A percentile compares a stretch with the other conserved stretches of the same genome.
Conservation (phyloP, 92 coral and sea anemone species). For the Muricea muricata region DNA sequence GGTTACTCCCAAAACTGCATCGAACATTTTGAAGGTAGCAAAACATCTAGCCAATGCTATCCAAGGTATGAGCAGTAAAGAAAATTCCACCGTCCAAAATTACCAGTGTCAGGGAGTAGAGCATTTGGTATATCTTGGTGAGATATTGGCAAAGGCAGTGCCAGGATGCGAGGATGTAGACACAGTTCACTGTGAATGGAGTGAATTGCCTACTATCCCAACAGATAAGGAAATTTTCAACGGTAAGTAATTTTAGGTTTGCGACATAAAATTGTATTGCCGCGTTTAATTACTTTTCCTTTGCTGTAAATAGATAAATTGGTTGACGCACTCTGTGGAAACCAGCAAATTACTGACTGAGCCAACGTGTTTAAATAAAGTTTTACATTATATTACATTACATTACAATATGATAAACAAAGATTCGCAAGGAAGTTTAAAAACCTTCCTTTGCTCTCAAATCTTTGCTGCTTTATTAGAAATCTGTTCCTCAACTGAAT, state of each 20-base stretch:
- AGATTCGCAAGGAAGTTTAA: no score
- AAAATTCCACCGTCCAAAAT: not conserved
- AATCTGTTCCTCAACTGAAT: no score
- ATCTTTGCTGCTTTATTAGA: no score
- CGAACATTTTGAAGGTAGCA: slow-evolving; percentile 3
- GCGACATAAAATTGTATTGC: not conserved
- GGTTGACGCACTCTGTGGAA: no score
- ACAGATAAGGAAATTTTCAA: slow-evolving; percentile 22
- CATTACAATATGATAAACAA: no score
- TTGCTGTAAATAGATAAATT: not conserved
- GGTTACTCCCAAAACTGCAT: not conserved
- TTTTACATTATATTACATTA: no score
- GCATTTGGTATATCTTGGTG: not conserved
- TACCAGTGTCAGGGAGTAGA: not conserved
- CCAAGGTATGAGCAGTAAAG: not conserved
- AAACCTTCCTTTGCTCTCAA: no score
- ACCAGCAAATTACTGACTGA: no score
- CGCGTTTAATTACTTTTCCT: no score
- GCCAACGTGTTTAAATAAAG: no score
- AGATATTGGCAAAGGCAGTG: slow-evolving; percentile 9
- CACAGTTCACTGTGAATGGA: slow-evolving; percentile 1
- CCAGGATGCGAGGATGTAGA: slow-evolving; percentile 26
- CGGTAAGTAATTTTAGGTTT: not conserved
- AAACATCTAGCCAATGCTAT: not conserved
- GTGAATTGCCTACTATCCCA: slow-evolving; percentile 17